Conservation (phyloP, 2,888 invertebrate species). For the Octonoba sinensis region DNA sequence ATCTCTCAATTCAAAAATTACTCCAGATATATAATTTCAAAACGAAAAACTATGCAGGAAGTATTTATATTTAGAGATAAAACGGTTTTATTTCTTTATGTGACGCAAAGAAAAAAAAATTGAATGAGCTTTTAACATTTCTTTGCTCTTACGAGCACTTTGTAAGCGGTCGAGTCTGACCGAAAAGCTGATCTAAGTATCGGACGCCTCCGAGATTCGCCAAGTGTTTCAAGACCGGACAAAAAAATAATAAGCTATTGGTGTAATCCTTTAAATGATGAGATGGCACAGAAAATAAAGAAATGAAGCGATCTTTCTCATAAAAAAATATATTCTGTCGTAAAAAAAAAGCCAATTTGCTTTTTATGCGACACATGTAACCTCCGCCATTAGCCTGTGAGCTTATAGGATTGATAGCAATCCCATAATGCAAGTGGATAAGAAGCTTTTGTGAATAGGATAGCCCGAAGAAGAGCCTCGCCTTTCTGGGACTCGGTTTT, state of each 20-base stretch:
- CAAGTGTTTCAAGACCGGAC: slow-evolving; percentile 21
- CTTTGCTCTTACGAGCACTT: too few species aligned
- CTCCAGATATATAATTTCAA: slow-evolving; percentile 30
- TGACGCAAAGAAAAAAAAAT: background rate
- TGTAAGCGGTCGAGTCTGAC: too few species aligned
- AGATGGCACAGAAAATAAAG: background rate
- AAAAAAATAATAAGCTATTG: slow-evolving; percentile 30
- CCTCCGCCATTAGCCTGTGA: background rate
- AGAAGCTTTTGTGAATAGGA: too few species aligned
- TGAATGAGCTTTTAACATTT: slow-evolving; percentile 27
- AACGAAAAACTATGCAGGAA: slow-evolving; percentile 23
- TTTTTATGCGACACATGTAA: slow-evolving; percentile 1
- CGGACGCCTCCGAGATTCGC: too few species aligned
- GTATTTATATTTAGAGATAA: slow-evolving; percentile 56
- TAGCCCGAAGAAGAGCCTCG: too few species aligned
- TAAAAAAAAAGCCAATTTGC: slow-evolving; percentile 4
- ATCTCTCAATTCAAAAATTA: slow-evolving; percentile 13
- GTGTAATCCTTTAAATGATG: slow-evolving; percentile 46
- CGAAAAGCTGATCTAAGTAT: too few species aligned
- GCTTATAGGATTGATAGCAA: background rate
- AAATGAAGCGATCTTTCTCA: background rate
- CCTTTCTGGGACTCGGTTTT: too few species aligned
- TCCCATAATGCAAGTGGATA: too few species aligned
- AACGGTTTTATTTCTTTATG: slow-evolving; percentile 20
- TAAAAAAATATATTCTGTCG: background rate